These are phyloP conservation scores for Stomatorhinus walkeri DNA, from an alignment of 2,797 vertebrate species.

Conservation along the genomic window DNA sequence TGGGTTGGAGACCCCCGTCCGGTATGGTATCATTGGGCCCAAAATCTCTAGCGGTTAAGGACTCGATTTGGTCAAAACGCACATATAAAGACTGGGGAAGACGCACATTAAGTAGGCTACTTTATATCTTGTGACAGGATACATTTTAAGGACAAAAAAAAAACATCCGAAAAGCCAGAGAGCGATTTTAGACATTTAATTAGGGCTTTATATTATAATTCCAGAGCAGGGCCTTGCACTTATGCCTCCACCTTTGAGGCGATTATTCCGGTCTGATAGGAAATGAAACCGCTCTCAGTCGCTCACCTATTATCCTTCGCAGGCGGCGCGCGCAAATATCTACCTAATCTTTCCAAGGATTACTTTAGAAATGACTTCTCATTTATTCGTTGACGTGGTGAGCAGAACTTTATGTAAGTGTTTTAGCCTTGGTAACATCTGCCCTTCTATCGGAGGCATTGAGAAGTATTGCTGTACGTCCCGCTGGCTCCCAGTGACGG, in stretches of 20 bases:
- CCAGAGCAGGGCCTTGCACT: background rate
- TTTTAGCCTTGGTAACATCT: background rate
- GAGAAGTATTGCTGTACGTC: background rate
- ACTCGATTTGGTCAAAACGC: background rate
- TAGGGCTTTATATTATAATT: background rate
- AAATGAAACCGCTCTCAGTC: background rate
- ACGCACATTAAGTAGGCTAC: background rate
- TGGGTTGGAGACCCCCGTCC: background rate
- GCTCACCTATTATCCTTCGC: background rate
- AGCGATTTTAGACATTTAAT: background rate
- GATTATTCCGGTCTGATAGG: background rate
- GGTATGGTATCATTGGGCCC: background rate
- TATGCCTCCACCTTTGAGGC: background rate
- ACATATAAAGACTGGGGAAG: background rate
- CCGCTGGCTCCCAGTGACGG: background rate
- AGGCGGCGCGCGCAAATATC: too few relatives aligned
- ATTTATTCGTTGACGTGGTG: background rate
- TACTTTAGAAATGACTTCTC: background rate
- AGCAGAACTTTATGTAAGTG: background rate
- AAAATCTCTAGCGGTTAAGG: background rate
- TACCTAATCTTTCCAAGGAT: conserved; percentile 4
- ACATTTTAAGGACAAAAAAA: background rate
- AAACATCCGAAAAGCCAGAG: background rate
- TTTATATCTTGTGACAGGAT: background rate
- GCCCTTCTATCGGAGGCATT: background rate